Percentiles rank a stretch among this genome's conserved stretches.
These are phyloP conservation scores for Gryllus bimaculatus DNA, from an alignment of 1,140 invertebrate species.

Conservation along the genomic window DNA sequence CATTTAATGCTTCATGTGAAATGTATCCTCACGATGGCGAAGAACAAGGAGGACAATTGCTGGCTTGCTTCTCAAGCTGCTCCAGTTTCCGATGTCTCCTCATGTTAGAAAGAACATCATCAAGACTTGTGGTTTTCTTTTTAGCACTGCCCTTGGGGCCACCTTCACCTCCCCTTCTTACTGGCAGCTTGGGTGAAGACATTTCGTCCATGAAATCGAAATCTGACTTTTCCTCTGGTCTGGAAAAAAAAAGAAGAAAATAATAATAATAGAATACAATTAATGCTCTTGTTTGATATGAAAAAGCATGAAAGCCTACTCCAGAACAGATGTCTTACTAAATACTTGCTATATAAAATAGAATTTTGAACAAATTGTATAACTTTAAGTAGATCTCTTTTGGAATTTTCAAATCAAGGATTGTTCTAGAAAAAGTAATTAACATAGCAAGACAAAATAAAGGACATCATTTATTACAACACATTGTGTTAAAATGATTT, in stretches of 20 bases:
- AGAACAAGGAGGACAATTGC: not conserved
- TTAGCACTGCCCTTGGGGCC: constrained; percentile 34
- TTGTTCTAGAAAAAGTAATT: too few species aligned
- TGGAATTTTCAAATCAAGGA: too few species aligned
- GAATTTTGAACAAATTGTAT: too few species aligned
- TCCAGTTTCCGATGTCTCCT: constrained; percentile 32
- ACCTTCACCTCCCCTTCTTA: constrained; percentile 19
- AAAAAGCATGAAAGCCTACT: too few species aligned
- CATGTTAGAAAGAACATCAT: constrained; percentile 37
- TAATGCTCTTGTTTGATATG: too few species aligned
- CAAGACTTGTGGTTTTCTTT: constrained; percentile 37
- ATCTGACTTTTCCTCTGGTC: constrained; percentile 30
- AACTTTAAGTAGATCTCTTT: too few species aligned
- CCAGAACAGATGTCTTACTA: too few species aligned
- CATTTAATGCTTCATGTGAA: too few species aligned
- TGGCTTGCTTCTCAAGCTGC: constrained; percentile 17
- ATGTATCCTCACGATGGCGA: not conserved
- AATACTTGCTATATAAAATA: too few species aligned
- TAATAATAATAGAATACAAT: not conserved
- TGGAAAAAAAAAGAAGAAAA: constrained; percentile 23
- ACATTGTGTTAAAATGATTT: too few species aligned
- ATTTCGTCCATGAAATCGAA: constrained; percentile 37
- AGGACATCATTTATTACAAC: too few species aligned
- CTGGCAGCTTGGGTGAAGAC: constrained; percentile 25
- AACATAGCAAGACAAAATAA: too few species aligned